Conservation (phyloP, 1,140 invertebrate genomes). For the Tetragnatha versicolor region DNA sequence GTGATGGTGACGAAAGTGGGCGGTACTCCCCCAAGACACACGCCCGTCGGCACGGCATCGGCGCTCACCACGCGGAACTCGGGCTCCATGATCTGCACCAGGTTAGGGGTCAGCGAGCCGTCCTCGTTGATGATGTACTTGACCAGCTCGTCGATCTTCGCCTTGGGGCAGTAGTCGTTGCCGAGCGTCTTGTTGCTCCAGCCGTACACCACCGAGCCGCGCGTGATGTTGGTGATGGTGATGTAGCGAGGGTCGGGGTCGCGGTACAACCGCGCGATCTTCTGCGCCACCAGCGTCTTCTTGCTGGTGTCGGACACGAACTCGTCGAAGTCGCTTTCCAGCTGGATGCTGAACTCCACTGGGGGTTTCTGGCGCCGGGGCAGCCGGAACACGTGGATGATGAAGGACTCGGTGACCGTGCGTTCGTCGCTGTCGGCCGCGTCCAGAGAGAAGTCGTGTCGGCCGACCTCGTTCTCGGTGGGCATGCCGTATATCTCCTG, state of each 20-base stretch:
- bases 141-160: conserved; percentile 75
- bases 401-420: conserved; percentile 77
- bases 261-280: conserved; percentile 76
- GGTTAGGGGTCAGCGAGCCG: conserved; percentile 67
- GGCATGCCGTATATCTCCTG: conserved; percentile 90
- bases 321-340: conserved; percentile 75
- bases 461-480: conserved; percentile 75
- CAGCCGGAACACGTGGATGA: conserved; percentile 73
- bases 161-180: conserved; percentile 75
- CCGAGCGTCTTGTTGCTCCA: conserved; percentile 82
- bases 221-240: conserved; percentile 69
- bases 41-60: conserved; percentile 59
- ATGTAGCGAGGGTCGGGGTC: conserved; percentile 78
- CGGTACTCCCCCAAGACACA: conserved; percentile 57
- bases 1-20: conserved; percentile 38
- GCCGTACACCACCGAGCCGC: conserved; percentile 69
- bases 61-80: conserved; percentile 76
- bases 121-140: conserved; percentile 68
- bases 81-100: conserved; percentile 76
- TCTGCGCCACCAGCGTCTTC: conserved; percentile 76
- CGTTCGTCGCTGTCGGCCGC: conserved; percentile 73
- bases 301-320: conserved; percentile 73
- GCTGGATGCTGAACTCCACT: conserved; percentile 73
- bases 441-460: conserved; percentile 77
- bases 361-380: conserved; percentile 67